Base-by-base conservation (phyloP, 2,113 vertebrate genomes). In the Hemibates koningsi region DNA sequence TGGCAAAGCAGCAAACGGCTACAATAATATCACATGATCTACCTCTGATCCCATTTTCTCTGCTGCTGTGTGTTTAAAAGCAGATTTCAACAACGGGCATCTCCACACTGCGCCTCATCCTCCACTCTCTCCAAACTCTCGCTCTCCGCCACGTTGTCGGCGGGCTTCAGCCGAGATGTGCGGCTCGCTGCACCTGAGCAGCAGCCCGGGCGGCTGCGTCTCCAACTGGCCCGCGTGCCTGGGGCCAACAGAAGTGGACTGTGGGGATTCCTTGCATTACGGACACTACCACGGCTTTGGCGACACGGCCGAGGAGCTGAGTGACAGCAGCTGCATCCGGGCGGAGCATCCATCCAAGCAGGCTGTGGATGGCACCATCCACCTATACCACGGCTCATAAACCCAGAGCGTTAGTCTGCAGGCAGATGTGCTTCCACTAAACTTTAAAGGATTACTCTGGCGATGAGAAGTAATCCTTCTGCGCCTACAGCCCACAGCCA, bases 251-350 rank as follows among this genome's bases (percentile, higher is more conserved):
- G 91, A 76, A 1, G 93, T 96, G 2, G 98, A 97, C 79, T 76
- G 88, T 0, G 95, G 93, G 4, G 98, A 98, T 29, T 96, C 93
- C 36, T 94, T 99, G 95, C 97, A 96, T 54, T 99, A 98, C 41
- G 98, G 98, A 88, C 97, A 99, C 93, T 98, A 97, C 66, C 98
- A 99, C 4, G 98, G 98, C 29, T 99, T 99, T 14, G 98, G 98
- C 54, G 98, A 99, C 95, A 99, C 98, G 0, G 98, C 98, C 0
- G 98, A 99, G 89, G 98, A 98, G 92, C 96, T 99, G 92, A 97
- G 97, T 0, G 97, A 98, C 94, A 95, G 93, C 88, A 93, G 88
- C 85, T 95, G 96, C 17, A 87, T 97, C 43, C 96, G 91, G 83
- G 96, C 95, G 0, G 97, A 97, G 81, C 95, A 95, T 85, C 92